These are phyloP conservation scores for Apis mellifera DNA, from an alignment of 1,140 invertebrate genomes.

Conservation along the genomic window DNA sequence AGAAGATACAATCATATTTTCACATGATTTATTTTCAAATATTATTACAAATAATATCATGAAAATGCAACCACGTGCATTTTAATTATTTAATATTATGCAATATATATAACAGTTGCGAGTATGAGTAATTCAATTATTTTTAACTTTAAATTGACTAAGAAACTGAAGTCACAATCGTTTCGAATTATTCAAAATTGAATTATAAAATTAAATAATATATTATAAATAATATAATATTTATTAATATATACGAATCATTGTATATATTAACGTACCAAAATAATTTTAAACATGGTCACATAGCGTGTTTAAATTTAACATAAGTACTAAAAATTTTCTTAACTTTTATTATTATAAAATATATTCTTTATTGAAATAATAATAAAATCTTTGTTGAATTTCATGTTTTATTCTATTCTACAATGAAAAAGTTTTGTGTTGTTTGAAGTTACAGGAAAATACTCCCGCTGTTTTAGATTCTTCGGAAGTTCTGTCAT, in stretches of 20 bases:
- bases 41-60: neutral
- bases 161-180: neutral
- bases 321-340: neutral
- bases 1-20: neutral
- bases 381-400: no score
- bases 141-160: constrained; percentile 27
- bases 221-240: neutral
- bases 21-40: neutral
- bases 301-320: neutral
- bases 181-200: constrained; percentile 3
- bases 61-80: constrained; percentile 19
- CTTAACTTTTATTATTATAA: neutral
- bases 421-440: neutral
- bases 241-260: neutral
- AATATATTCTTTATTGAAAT: neutral
- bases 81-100: constrained; percentile 43
- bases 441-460: constrained; percentile 20
- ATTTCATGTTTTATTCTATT: neutral
- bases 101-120: constrained; percentile 30
- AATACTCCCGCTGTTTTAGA: constrained; percentile 21
- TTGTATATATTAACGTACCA: neutral
- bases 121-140: constrained; percentile 45
- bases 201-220: neutral
- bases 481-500: constrained; percentile 21
- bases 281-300: neutral